These are phyloP conservation scores for Drosophila robusta DNA, from an alignment of 2,888 invertebrate genomes.

Conservation along the genomic window DNA sequence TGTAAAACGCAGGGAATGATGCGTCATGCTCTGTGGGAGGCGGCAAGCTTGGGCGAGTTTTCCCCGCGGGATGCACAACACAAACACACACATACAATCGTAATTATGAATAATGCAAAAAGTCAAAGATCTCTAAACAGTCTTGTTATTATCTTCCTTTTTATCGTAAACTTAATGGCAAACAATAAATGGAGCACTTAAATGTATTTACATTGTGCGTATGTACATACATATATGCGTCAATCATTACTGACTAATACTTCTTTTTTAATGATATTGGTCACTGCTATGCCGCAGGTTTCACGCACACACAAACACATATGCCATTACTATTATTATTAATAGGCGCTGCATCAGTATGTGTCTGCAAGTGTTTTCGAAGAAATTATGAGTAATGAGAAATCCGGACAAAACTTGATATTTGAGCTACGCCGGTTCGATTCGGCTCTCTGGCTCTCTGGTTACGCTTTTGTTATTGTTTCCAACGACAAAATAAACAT, in stretches of 20 bases:
- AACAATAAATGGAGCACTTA: constrained; percentile 19
- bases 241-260: constrained; percentile 26
- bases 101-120: constrained; percentile 45
- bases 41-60: constrained; percentile 14
- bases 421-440: constrained; percentile 21
- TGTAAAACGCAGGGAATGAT: constrained; percentile 55
- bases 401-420: constrained; percentile 64
- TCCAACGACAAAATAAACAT: constrained; percentile 27
- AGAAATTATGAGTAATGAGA: constrained; percentile 72
- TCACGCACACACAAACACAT: constrained; percentile 15
- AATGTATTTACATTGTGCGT: constrained; percentile 1
- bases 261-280: constrained; percentile 20
- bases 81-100: constrained; percentile 37
- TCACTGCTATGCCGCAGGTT: constrained; percentile 43
- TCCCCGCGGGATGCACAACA: constrained; percentile 33
- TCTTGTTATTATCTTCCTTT: constrained; percentile 1
- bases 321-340: constrained; percentile 32
- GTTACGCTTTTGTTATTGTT: constrained; percentile 25
- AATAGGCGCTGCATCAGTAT: constrained; percentile 24
- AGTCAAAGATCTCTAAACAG: constrained; percentile 56
- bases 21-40: constrained; percentile 68
- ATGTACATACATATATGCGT: constrained; percentile 4
- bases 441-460: constrained; percentile 12
- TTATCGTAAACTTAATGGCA: constrained; percentile 27
- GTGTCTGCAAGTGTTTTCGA: constrained; percentile 26